Conservation (phyloP, 2,888 invertebrate genomes). For the Thecocarcelia acutangulata region DNA sequence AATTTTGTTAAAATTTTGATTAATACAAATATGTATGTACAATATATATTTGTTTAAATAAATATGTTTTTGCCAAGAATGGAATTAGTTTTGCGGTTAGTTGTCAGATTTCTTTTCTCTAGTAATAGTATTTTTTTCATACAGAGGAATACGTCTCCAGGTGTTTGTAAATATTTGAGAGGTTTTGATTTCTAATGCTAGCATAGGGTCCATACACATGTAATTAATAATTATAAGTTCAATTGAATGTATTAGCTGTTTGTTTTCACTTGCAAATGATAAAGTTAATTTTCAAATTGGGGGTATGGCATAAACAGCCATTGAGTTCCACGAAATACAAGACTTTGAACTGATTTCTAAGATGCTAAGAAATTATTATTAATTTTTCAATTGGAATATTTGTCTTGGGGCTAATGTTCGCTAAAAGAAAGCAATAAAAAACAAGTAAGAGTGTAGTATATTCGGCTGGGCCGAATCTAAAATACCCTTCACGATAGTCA, state of each 20-base stretch:
- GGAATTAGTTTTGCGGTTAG: conserved; percentile 34
- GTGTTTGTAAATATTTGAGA: conserved; percentile 36
- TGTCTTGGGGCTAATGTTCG: too few relatives aligned
- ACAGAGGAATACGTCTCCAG: conserved; percentile 25
- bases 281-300: background rate
- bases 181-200: conserved; percentile 12
- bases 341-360: too few relatives aligned
- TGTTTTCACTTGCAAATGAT: background rate
- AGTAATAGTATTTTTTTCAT: background rate
- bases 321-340: too few relatives aligned
- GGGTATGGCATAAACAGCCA: too few relatives aligned
- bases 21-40: conserved; percentile 26
- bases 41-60: too few relatives aligned
- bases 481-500: too few relatives aligned
- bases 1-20: conserved; percentile 47
- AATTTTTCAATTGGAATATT: too few relatives aligned
- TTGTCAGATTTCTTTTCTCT: background rate
- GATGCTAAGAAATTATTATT: too few relatives aligned
- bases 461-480: too few relatives aligned
- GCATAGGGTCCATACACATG: background rate
- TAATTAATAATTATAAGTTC: conserved; percentile 35
- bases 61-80: conserved; percentile 5
- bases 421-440: too few relatives aligned
- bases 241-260: conserved; percentile 13
- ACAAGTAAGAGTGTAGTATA: too few relatives aligned